A percentile compares a stretch with the other conserved stretches of the same genome.
These are phyloP conservation scores for Brachionus angularis DNA, from an alignment of 1,140 invertebrate species.

Conservation along the genomic window DNA sequence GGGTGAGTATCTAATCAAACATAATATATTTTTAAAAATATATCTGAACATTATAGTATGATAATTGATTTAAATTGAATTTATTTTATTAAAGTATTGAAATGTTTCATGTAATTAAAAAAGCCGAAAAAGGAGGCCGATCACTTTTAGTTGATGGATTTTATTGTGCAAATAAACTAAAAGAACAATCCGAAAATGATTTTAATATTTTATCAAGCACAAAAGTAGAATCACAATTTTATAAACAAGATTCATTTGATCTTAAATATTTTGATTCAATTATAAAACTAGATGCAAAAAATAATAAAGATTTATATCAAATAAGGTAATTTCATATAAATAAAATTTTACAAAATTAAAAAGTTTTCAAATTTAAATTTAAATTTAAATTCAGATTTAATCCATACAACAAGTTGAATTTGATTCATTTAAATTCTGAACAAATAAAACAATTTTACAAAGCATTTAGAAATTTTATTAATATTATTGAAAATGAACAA, in stretches of 20 bases:
- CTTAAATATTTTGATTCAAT: slow-evolving; percentile 48
- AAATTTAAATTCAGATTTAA: slow-evolving; percentile 66
- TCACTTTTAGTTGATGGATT: slow-evolving; percentile 69
- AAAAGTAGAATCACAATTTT: slow-evolving; percentile 65
- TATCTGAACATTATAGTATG: slow-evolving; percentile 46
- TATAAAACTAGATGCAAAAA: slow-evolving; percentile 46
- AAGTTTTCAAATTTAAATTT: too few relatives aligned
- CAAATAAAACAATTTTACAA: slow-evolving; percentile 65
- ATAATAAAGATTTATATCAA: slow-evolving; percentile 47
- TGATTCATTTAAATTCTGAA: slow-evolving; percentile 60
- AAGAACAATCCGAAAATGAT: slow-evolving; percentile 58
- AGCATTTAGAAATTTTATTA: slow-evolving; percentile 62
- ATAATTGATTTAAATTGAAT: not conserved
- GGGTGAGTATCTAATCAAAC: slow-evolving; percentile 59
- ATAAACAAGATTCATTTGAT: slow-evolving; percentile 48
- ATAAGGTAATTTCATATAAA: slow-evolving; percentile 51
- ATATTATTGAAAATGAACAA: slow-evolving; percentile 59
- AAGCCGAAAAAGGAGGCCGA: slow-evolving; percentile 64
- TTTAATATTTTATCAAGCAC: slow-evolving; percentile 63
- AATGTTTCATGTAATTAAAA: slow-evolving; percentile 67
- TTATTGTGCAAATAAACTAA: slow-evolving; percentile 63
- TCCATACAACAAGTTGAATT: slow-evolving; percentile 65
- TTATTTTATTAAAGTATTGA: slow-evolving; percentile 60
- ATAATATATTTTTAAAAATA: not conserved
- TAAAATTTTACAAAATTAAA: too few relatives aligned